phyloP scores from a whole-genome alignment of 1,140 invertebrate genomes.

The Drosophila malerkotliana region DNA sequence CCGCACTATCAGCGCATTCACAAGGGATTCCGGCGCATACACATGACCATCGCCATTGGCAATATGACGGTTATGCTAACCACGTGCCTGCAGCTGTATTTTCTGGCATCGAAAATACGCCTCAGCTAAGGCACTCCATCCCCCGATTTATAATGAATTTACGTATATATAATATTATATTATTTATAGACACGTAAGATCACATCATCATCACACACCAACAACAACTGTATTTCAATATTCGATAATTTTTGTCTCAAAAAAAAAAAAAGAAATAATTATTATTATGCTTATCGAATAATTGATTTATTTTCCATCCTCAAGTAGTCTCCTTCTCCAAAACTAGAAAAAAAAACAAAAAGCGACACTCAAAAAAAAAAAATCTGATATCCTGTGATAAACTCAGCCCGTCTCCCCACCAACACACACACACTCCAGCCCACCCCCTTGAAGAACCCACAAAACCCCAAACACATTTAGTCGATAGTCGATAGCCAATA shows the following conservation, averaged over 20 bases:
- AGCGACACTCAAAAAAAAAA: slow-evolving; percentile 21
- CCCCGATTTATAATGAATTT: slow-evolving; percentile 5
- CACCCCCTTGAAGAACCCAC: slow-evolving; percentile 1
- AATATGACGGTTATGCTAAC: slow-evolving; percentile 89
- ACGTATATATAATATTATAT: slow-evolving; percentile 1
- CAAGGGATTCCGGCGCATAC: slow-evolving; percentile 87
- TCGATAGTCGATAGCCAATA: slow-evolving; percentile 57
- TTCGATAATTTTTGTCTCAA: slow-evolving; percentile 65
- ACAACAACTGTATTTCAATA: slow-evolving; percentile 43
- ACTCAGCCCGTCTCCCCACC: slow-evolving; percentile 37
- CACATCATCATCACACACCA: slow-evolving; percentile 12
- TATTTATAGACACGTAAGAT: slow-evolving; percentile 35
- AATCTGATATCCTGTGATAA: slow-evolving; percentile 71
- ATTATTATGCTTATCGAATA: slow-evolving; percentile 56
- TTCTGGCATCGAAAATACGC: slow-evolving; percentile 87
- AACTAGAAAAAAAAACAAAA: neutral
- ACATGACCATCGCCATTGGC: slow-evolving; percentile 88
- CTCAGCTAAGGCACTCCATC: slow-evolving; percentile 68
- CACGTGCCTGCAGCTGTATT: slow-evolving; percentile 88
- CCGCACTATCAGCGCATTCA: slow-evolving; percentile 88
- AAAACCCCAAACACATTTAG: slow-evolving; percentile 46
- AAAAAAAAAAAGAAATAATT: slow-evolving; percentile 21
- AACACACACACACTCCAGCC: slow-evolving; percentile 1
- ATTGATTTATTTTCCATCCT: slow-evolving; percentile 35
- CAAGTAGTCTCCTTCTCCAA: slow-evolving; percentile 15